Percentiles rank a stretch among this genome's conserved stretches.
These are phyloP conservation scores for Arion vulgaris DNA, from an alignment of 1,140 invertebrate species.

Conservation along the genomic window DNA sequence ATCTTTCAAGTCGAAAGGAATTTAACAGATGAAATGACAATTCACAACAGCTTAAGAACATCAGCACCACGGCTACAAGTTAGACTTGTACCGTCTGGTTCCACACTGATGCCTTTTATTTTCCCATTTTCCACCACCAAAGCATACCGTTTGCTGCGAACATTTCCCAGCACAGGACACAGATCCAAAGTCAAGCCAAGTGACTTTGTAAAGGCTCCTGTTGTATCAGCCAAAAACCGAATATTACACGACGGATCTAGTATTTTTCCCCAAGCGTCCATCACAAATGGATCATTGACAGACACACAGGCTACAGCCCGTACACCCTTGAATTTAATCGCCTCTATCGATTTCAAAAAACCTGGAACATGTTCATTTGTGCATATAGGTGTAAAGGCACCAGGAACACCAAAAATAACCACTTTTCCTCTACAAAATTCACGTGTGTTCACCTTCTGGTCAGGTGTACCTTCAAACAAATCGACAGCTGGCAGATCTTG, in stretches of 20 bases:
- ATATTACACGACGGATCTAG: too few species aligned
- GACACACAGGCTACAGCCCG: too few species aligned
- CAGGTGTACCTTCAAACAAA: constrained; percentile 87
- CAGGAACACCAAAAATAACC: constrained; percentile 91
- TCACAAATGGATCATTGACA: too few species aligned
- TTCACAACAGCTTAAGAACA: constrained; percentile 40
- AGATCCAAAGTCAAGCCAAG: constrained; percentile 80
- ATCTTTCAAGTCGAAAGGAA: too few species aligned
- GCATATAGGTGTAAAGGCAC: constrained; percentile 95
- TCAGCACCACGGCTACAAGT: constrained; percentile 77
- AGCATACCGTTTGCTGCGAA: constrained; percentile 84
- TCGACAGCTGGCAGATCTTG: constrained; percentile 85
- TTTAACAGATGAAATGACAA: not conserved
- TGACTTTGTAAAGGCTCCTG: constrained; percentile 79
- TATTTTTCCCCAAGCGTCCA: too few species aligned
- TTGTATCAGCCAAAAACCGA: constrained; percentile 89
- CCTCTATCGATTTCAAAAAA: too few species aligned
- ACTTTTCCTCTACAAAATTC: constrained; percentile 87
- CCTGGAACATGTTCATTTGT: too few species aligned
- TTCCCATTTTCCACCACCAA: constrained; percentile 89
- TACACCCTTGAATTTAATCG: too few species aligned
- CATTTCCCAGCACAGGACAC: constrained; percentile 82
- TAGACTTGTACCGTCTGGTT: constrained; percentile 92
- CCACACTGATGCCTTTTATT: constrained; percentile 87
- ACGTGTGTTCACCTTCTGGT: constrained; percentile 86